phyloP scores from a whole-genome alignment of 2,888 invertebrate species.

The Xylophagus ater region DNA sequence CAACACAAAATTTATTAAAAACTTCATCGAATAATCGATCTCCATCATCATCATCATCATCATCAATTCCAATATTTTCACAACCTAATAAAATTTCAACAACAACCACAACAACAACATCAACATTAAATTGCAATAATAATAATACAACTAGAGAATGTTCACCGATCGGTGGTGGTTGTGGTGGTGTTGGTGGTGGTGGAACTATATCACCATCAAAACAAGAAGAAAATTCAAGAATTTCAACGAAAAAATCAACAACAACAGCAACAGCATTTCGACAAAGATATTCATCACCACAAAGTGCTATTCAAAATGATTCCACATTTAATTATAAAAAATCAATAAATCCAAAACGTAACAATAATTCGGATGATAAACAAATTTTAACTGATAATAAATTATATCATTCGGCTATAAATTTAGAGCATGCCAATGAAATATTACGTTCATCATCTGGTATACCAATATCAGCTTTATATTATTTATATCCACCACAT shows the following conservation, averaged over 20 bases:
- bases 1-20: constrained; percentile 14
- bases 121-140: no score
- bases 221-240: no score
- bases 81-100: not conserved
- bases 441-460: constrained; percentile 15
- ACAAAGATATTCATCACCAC: no score
- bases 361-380: constrained; percentile 7
- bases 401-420: constrained; percentile 12
- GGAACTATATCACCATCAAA: no score
- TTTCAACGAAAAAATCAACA: no score
- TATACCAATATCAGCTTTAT: constrained; percentile 28
- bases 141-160: no score
- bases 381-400: constrained; percentile 11
- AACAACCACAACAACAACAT: constrained; percentile 4
- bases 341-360: constrained; percentile 14
- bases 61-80: no score
- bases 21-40: constrained; percentile 26
- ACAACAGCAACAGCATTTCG: no score
- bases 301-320: no score
- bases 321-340: constrained; percentile 6
- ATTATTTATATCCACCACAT: constrained; percentile 36
- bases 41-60: constrained; percentile 35
- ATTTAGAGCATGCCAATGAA: constrained; percentile 9
- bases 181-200: no score
- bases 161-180: no score